Conservation (phyloP, 2,888 invertebrate genomes). For the Sclerodermus sp. region DNA sequence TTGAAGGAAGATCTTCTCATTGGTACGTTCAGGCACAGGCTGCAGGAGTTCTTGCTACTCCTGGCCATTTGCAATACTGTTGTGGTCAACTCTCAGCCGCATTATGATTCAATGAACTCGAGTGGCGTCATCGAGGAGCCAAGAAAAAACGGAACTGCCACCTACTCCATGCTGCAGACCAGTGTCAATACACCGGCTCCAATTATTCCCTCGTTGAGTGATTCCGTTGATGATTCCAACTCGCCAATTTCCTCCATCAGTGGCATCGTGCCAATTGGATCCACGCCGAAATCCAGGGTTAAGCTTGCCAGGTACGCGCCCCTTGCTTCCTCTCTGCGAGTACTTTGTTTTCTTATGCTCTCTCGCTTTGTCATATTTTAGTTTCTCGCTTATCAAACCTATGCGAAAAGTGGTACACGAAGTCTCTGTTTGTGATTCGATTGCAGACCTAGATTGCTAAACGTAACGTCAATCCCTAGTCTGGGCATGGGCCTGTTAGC, state of each 20-base stretch:
- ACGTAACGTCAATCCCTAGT: conserved; percentile 55
- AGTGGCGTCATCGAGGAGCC: conserved; percentile 66
- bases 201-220: conserved; percentile 10
- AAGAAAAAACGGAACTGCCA: conserved; percentile 38
- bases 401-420: too few relatives aligned
- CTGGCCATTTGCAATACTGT: conserved; percentile 96
- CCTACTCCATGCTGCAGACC: too few relatives aligned
- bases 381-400: too few relatives aligned
- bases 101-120: conserved; percentile 72
- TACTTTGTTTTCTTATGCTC: too few relatives aligned
- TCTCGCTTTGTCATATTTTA: too few relatives aligned
- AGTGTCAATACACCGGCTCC: conserved; percentile 48
- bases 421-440: not conserved
- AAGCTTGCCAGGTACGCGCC: conserved; percentile 28
- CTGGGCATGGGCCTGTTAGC: conserved; percentile 39
- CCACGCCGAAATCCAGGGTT: conserved; percentile 13
- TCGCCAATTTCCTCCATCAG: conserved; percentile 25
- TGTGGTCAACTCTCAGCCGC: conserved; percentile 86
- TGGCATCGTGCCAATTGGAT: conserved; percentile 14
- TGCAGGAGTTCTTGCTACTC: conserved; percentile 87
- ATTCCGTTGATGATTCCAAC: conserved; percentile 12
- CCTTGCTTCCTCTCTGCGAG: not conserved
- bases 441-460: conserved; percentile 54
- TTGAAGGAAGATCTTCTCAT: conserved; percentile 61
- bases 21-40: conserved; percentile 67